A percentile compares a stretch with the other conserved stretches of the same genome.
phyloP scores from a whole-genome alignment of 2,797 vertebrate species.

The Danio tinwini region DNA sequence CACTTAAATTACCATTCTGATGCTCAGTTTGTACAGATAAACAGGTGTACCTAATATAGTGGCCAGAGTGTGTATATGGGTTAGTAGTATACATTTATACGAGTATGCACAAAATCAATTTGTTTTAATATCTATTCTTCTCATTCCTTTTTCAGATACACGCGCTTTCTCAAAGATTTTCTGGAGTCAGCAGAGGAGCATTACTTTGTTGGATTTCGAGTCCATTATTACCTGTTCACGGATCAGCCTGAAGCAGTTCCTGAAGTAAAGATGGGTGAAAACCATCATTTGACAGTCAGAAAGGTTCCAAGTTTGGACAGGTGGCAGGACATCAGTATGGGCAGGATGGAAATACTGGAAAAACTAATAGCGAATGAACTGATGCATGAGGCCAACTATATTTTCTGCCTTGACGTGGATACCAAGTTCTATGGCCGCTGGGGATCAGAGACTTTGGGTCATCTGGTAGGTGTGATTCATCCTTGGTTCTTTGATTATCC shows the following conservation, averaged over 20 bases:
- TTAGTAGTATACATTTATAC: background rate
- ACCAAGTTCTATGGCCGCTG: slow-evolving; percentile 68
- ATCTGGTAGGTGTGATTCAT: slow-evolving; percentile 75
- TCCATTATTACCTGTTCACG: slow-evolving; percentile 68
- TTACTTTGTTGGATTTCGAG: slow-evolving; percentile 68
- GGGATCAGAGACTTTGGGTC: slow-evolving; percentile 77
- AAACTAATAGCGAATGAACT: slow-evolving; percentile 64
- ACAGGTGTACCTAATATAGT: no score
- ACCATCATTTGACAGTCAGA: slow-evolving; percentile 52
- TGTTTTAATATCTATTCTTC: background rate
- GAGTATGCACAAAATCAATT: no score
- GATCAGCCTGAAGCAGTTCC: slow-evolving; percentile 55
- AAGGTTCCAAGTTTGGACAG: slow-evolving; percentile 53
- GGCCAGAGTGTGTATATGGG: no score
- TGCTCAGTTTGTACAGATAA: no score
- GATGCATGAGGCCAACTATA: slow-evolving; percentile 55
- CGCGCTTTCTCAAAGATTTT: slow-evolving; percentile 65
- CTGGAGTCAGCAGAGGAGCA: slow-evolving; percentile 67
- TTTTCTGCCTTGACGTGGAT: slow-evolving; percentile 74
- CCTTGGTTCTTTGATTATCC: slow-evolving; percentile 61
- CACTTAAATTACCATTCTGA: no score
- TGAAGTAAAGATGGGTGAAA: slow-evolving; percentile 14
- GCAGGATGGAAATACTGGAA: slow-evolving; percentile 77
- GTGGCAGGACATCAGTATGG: slow-evolving; percentile 80
- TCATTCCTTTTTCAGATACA: slow-evolving; percentile 61